Evolutionary conservation across 2,113 vertebrate species (phyloP), one percentile per base, ranked within the genome.

Genomic region (Ceyx cyanopectus): DNA sequence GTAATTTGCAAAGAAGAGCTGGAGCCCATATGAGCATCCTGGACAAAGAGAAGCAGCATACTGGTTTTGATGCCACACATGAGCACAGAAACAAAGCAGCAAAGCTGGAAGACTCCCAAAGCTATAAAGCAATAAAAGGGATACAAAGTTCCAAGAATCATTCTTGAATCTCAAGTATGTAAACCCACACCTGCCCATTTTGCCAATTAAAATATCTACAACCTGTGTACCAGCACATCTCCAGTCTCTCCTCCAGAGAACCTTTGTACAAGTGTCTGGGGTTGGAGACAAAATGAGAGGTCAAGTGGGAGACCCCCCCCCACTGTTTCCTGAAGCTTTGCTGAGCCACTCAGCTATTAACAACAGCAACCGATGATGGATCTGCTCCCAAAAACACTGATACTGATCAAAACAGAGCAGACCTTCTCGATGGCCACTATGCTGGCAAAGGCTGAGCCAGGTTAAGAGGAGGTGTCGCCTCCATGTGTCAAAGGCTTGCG

Each of bases 291-390:
- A 54, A 65, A 26, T 0, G 6, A 30, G 56, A 17, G 41, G n/a
- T 5, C n/a, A 56, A 29, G 24, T 16, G 53, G 60, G 56, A 67
- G 37, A 43, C 18, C 27, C n/a, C 29, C 27, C 29, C 29, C 48
- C 32, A 6, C 11, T 0, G 1, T 15, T 15, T 67, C 60, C 69
- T 26, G 66, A 48, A 66, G 43, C 34, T 40, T n/a, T 45, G 10
- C 63, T 50, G 74, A 61, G 40, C 29, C 66, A 23, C 56, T 60
- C 51, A 12, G 63, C 3, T 14, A 6, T 32, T 12, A 40, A 16
- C 20, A 68, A 66, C 67, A 56, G 40, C 0, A 0, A 26, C 12
- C 0, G 0, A 19, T 15, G 3, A 20, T 1, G n/a, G 58, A 50
- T 7, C 4, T 6, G 29, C 56, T 87, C 79, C 58, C 56, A 13